Conservation (phyloP, 2,797 vertebrate species). For the Linurgus olivaceus region DNA sequence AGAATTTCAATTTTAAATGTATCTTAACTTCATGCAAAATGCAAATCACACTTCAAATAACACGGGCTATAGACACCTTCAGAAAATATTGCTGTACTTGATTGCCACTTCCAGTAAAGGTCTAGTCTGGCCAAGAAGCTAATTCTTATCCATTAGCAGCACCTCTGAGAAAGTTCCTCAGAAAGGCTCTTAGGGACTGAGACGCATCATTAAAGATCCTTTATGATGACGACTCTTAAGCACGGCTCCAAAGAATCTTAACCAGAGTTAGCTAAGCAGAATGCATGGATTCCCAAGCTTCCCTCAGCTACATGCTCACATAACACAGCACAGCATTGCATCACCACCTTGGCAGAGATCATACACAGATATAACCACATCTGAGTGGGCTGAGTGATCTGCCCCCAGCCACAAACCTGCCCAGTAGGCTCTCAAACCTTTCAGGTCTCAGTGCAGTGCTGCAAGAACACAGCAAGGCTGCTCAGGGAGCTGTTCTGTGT, state of each 20-base stretch:
- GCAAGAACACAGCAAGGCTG: not conserved
- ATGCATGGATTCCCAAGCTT: not conserved
- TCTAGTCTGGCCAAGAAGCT: not conserved
- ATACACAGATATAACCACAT: not conserved
- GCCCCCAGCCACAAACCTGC: not conserved
- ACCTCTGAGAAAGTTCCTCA: not conserved
- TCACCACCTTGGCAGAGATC: rapidly evolving
- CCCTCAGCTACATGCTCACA: not conserved
- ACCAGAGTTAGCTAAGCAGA: not conserved
- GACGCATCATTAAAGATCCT: not conserved
- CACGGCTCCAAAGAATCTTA: not conserved
- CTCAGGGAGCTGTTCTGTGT: not conserved
- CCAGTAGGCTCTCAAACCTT: not conserved
- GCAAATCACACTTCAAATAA: not conserved
- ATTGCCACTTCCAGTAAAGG: not conserved
- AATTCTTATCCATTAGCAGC: not conserved
- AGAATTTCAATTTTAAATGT: not conserved
- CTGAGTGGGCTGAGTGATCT: not conserved
- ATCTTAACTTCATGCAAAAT: not conserved
- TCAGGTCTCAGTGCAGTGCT: not conserved
- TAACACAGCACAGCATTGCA: not conserved
- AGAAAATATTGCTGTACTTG: not conserved
- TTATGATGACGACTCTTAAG: not conserved
- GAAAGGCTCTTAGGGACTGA: not conserved
- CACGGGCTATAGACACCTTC: not conserved